phyloP scores from a whole-genome alignment of 2,797 vertebrate genomes.

The Hozukius guyotensis region DNA sequence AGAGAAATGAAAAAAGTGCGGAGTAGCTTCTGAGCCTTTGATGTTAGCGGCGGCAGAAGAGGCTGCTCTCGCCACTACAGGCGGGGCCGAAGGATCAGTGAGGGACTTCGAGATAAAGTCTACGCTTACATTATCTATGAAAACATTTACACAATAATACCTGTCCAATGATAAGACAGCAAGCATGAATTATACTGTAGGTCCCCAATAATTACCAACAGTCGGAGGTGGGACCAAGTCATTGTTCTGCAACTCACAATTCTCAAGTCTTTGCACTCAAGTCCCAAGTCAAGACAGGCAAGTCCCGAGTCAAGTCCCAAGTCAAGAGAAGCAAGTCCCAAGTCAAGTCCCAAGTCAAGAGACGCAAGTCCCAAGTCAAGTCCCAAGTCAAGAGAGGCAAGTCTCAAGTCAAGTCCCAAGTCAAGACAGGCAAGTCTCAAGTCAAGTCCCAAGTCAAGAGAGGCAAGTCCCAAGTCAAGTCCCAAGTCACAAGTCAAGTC shows the following conservation, averaged over 20 bases:
- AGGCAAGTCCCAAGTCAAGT: too few relatives aligned
- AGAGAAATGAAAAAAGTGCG: conserved; percentile 52
- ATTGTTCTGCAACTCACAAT: background rate
- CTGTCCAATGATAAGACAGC: background rate
- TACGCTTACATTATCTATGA: background rate
- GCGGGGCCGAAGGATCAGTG: background rate
- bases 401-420: too few relatives aligned
- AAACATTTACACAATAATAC: conserved; percentile 2
- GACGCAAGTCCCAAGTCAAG: accelerated
- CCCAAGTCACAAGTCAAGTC: too few relatives aligned
- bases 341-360: too few relatives aligned
- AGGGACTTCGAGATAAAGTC: background rate
- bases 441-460: too few relatives aligned
- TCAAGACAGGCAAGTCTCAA: too few relatives aligned
- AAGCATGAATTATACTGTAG: background rate
- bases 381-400: accelerated
- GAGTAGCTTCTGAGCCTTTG: conserved; percentile 47
- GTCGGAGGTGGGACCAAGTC: background rate
- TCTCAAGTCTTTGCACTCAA: background rate
- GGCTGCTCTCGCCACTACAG: conserved; percentile 7
- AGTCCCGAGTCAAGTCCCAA: too few relatives aligned
- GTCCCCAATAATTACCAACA: background rate
- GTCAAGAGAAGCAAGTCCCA: too few relatives aligned
- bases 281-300: background rate
- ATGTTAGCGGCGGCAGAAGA: conserved; percentile 40